Base-by-base conservation (phyloP, 2,888 invertebrate genomes). In the Mythimna vitellina region DNA sequence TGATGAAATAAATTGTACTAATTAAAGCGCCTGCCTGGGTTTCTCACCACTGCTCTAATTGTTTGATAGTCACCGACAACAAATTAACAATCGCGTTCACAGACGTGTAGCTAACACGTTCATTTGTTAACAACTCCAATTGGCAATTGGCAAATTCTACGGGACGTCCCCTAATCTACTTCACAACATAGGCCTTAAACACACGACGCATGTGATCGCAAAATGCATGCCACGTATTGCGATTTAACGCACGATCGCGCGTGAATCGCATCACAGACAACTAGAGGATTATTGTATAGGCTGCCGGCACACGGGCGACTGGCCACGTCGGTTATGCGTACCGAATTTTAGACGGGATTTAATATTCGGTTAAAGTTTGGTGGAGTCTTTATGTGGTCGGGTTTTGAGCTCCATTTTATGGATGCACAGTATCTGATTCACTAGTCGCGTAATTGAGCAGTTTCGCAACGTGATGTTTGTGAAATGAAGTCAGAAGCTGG, bases 181-280 rank as follows among this genome's bases (percentile, higher is more conserved):
- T 22, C 57, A 67, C 58, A 78, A 65, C 63, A 70, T 32, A 60
- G 66, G 60, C 74, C 62, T 76, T 75, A 64, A 64, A 73, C 77
- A 73, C 72, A 81, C 73, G 69, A 73, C 66, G 76, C 70, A 57
- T 70, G 73, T 78, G 82, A 82, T 82, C 80, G 84, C 80, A 65
- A 74, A 84, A 84, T 80, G 80, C 80, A 80, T n/a, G 71, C 78
- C 81, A 77, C 81, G 84, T 82, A 73, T 61, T 62, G 78, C 73
- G 85, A 80, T 85, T 85, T 85, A 66, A 80, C 80, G 80, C 85
- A 85, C 83, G 83, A 78, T 80, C 76, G 83, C 79, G 20, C 58
- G 49, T 64, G 62, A 67, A 70, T 78, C 84, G 83, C 84, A 80
- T 79, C 80, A 81, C 76, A 80, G 76, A 78, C 81, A 82, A 76